Conservation (phyloP, 2,888 invertebrate genomes). For the Erpobdella octoculata region DNA sequence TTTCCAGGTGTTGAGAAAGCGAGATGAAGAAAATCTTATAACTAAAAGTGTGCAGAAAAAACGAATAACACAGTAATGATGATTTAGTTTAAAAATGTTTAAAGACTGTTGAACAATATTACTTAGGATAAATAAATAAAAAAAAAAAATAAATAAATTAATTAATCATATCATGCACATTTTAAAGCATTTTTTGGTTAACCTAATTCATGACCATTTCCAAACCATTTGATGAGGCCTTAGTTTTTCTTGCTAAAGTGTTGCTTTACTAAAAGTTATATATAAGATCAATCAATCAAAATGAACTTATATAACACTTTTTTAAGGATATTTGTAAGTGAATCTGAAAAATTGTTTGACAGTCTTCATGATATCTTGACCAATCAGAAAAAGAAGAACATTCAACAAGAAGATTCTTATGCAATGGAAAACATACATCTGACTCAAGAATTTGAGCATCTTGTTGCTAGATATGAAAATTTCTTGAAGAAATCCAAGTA, state of each 20-base stretch:
- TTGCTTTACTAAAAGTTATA: too few relatives aligned
- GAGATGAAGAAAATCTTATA: conserved; percentile 67
- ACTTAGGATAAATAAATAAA: too few relatives aligned
- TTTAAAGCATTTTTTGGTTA: too few relatives aligned
- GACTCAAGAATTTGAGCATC: conserved; percentile 59
- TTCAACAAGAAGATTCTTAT: conserved; percentile 62
- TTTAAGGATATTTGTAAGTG: too few relatives aligned
- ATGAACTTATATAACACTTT: too few relatives aligned
- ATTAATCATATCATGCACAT: too few relatives aligned
- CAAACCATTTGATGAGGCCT: too few relatives aligned
- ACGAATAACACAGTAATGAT: conserved; percentile 48
- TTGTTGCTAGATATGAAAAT: conserved; percentile 51
- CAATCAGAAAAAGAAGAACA: conserved; percentile 61
- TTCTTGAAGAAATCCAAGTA: conserved; percentile 52
- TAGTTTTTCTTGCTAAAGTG: too few relatives aligned
- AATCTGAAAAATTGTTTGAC: conserved; percentile 20
- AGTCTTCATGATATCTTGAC: conserved; percentile 62
- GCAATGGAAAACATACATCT: conserved; percentile 63
- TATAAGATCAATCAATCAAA: too few relatives aligned
- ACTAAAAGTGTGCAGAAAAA: conserved; percentile 53
- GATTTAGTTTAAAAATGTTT: not conserved
- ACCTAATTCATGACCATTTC: too few relatives aligned
- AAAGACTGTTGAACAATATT: too few relatives aligned
- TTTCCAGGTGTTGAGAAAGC: conserved; percentile 70
- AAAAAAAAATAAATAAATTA: too few relatives aligned